Evolutionary conservation across 2,113 vertebrate species (phyloP).

Genomic region (Siniperca chuatsi): DNA sequence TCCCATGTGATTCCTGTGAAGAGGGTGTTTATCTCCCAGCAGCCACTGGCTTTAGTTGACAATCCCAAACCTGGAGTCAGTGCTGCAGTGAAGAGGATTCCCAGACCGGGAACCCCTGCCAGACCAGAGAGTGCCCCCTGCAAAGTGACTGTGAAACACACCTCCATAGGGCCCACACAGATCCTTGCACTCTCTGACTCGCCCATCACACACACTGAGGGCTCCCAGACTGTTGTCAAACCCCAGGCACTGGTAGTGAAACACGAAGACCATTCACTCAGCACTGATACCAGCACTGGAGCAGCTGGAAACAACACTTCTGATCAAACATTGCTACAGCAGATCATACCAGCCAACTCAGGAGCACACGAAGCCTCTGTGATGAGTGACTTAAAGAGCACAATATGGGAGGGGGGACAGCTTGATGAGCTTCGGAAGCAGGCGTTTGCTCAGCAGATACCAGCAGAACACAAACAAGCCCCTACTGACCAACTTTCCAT

Average conservation of each 20-base stretch:
- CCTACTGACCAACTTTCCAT: conserved; percentile 83
- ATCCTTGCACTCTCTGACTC: conserved; percentile 85
- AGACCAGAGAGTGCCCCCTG: conserved; percentile 86
- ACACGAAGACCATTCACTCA: conserved; percentile 86
- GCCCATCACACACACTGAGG: conserved; percentile 82
- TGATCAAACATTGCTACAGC: conserved; percentile 88
- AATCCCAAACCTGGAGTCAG: conserved; percentile 80
- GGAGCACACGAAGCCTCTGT: conserved; percentile 84
- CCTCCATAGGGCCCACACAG: conserved; percentile 77
- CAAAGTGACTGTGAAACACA: conserved; percentile 84
- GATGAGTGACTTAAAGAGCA: conserved; percentile 88
- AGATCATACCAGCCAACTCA: conserved; percentile 87
- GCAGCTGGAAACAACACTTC: conserved; percentile 81
- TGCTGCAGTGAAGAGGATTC: conserved; percentile 85
- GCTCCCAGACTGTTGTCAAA: conserved; percentile 84
- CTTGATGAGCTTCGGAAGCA: conserved; percentile 85
- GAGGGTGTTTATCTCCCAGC: conserved; percentile 92
- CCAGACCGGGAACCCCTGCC: conserved; percentile 83
- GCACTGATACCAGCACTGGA: conserved; percentile 80
- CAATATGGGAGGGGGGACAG: conserved; percentile 90
- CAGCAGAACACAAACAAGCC: conserved; percentile 86
- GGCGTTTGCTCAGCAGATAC: conserved; percentile 87
- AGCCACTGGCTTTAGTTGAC: conserved; percentile 80
- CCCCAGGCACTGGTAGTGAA: conserved; percentile 85
- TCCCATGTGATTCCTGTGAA: conserved; percentile 93